Conservation (phyloP, 2,113 vertebrate species). For the Stegostoma tigrinum region DNA sequence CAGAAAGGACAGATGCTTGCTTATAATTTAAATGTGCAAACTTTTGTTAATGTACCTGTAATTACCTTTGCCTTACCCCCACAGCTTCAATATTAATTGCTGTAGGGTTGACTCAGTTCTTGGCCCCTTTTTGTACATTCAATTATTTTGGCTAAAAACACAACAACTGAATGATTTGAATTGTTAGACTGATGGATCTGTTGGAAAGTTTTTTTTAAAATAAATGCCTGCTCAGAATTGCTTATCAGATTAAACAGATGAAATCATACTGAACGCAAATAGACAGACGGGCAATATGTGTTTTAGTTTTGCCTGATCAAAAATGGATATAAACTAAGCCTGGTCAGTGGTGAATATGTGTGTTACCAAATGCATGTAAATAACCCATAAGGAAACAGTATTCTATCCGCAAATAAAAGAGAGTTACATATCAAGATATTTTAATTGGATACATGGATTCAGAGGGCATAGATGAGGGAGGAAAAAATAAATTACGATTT, state of each 20-base stretch:
- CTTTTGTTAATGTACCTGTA: constrained; percentile 16
- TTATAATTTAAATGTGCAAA: not conserved
- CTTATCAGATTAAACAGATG: not conserved
- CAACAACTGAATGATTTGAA: not conserved
- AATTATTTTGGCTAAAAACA: not conserved
- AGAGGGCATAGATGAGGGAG: not conserved
- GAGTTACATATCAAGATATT: not conserved
- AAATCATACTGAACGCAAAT: not conserved
- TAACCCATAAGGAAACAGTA: constrained; percentile 7
- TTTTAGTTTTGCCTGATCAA: not conserved
- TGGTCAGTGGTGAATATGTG: not conserved
- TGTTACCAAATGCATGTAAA: constrained; percentile 12
- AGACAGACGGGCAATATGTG: not conserved
- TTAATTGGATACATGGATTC: not conserved
- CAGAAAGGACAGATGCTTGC: not conserved
- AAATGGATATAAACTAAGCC: not conserved
- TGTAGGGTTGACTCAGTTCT: not conserved
- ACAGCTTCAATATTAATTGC: not conserved
- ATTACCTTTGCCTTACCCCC: not conserved
- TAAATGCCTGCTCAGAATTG: not conserved
- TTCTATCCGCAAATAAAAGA: not conserved
- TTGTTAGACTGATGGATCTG: not conserved
- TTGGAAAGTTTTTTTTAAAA: not conserved
- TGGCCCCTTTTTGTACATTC: not conserved
- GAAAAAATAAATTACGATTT: not conserved